Evolutionary conservation across 23 tunicate genomes (phyloP).

Genomic region (Ascidia mentula): DNA sequence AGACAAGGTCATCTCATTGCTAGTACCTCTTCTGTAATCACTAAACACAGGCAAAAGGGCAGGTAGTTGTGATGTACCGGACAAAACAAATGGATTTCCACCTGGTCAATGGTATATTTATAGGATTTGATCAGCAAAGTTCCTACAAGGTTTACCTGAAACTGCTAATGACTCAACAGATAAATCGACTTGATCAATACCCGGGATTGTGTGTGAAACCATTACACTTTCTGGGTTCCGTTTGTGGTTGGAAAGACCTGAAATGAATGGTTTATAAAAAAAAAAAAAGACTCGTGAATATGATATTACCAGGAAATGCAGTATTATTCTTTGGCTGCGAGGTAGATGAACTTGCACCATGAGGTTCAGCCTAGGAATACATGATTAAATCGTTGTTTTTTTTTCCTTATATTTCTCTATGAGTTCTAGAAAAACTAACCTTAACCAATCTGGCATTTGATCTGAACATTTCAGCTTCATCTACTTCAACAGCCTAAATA

Average conservation of each 20-base stretch:
- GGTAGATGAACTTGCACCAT: not conserved
- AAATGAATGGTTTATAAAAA: not conserved
- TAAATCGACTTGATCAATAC: not conserved
- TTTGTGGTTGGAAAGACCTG: not conserved
- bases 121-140: not conserved
- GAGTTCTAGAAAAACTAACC: not conserved
- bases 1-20: not conserved
- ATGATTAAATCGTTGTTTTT: not conserved
- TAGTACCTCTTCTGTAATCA: not conserved
- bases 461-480: not conserved
- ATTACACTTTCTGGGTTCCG: not conserved
- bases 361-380: not conserved
- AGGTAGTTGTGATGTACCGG: slow-evolving; percentile 15
- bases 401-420: not conserved
- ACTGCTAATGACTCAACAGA: not conserved
- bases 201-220: not conserved
- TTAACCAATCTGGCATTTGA: not conserved
- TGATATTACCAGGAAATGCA: not conserved
- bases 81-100: slow-evolving; percentile 10
- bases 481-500: not conserved
- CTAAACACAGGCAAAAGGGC: slow-evolving; percentile 19
- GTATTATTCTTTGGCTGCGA: not conserved
- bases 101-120: not conserved
- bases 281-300: not conserved
- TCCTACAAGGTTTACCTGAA: not conserved